Evolutionary conservation across 2,888 invertebrate genomes (phyloP), one percentile per base, ranked within the genome.

Genomic region (Hypolimnas misippus): DNA sequence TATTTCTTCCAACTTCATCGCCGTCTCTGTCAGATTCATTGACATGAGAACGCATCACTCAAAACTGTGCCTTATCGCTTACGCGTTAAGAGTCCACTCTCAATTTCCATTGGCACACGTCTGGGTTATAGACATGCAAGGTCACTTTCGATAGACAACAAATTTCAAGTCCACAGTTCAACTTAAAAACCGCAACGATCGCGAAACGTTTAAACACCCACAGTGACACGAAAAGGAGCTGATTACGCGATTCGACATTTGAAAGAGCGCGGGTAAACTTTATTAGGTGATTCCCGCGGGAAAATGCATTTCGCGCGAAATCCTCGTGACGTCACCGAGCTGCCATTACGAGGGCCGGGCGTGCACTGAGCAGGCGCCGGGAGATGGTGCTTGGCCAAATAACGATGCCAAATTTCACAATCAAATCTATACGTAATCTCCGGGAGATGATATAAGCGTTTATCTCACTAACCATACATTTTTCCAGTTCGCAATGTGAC

Each of bases 351-450:
- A 71, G 69, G 69, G 72, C 76, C 69, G 70, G 71, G 53, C 62
- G 65, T 58, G 67, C 50, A 84, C 85, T 85, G 79, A 65, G 69
- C 70, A 70, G 68, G 71, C 76, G 76, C 72, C 72, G 70, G 70
- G 65, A 60, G 61, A 62, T 65, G 70, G 66, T 70, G 70, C 65
- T 70, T 56, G 68, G 86, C 89, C 88, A 87, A 82, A 77, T 74
- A 68, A 61, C 72, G 75, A 71, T 89, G 89, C 89, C 89, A 89
- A 89, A 84, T 89, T 87, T 83, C 87, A 78, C 86, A 88, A 88
- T 79, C 78, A 66, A 66, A 57, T 44, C 40, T 50, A 68, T 66
- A 67, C 70, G 71, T 70, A 71, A 72, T 70, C 69, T 67, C 62
- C 56, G 4, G 2, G 56, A 57, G 57, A 57, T 35, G 62, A 57